phyloP scores from a whole-genome alignment of 2,888 invertebrate genomes.

The Artemia sinica region DNA sequence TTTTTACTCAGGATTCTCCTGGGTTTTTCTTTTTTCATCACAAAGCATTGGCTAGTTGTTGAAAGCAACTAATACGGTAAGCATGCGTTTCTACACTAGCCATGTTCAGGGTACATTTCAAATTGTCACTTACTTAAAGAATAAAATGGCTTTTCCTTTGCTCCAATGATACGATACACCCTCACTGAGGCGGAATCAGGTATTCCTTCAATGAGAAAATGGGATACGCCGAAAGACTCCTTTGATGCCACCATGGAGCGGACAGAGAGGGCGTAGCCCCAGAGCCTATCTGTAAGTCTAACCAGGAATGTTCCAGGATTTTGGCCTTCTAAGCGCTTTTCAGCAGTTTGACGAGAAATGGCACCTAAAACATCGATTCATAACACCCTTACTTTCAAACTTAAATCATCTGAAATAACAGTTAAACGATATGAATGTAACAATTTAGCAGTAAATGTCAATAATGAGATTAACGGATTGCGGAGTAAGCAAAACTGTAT shows the following conservation, averaged over 20 bases:
- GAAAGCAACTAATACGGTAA: background rate
- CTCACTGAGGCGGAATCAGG: background rate
- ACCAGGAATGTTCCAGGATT: slow-evolving; percentile 20
- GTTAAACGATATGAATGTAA: too few species aligned
- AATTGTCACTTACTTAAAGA: background rate
- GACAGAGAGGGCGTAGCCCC: slow-evolving; percentile 22
- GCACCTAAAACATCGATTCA: slow-evolving; percentile 12
- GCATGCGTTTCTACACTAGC: background rate
- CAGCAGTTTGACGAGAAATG: slow-evolving; percentile 20
- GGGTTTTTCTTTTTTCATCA: too few species aligned
- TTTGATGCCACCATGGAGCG: background rate
- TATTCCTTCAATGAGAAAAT: slow-evolving; percentile 20
- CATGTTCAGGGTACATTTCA: too few species aligned
- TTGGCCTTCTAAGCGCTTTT: slow-evolving; percentile 17
- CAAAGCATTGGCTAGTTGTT: too few species aligned
- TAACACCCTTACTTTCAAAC: too few species aligned
- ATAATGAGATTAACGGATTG: too few species aligned
- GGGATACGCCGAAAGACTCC: slow-evolving; percentile 15
- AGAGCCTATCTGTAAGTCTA: slow-evolving; percentile 20
- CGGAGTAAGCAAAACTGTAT: too few species aligned
- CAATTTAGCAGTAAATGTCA: too few species aligned
- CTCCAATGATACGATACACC: background rate
- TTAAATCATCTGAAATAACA: too few species aligned
- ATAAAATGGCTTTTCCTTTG: background rate
- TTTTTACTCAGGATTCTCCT: too few species aligned